Evolutionary conservation across 30 jellyfish, hydroid and myxozoan species (phyloP).

Genomic region (Mastigias papua): DNA sequence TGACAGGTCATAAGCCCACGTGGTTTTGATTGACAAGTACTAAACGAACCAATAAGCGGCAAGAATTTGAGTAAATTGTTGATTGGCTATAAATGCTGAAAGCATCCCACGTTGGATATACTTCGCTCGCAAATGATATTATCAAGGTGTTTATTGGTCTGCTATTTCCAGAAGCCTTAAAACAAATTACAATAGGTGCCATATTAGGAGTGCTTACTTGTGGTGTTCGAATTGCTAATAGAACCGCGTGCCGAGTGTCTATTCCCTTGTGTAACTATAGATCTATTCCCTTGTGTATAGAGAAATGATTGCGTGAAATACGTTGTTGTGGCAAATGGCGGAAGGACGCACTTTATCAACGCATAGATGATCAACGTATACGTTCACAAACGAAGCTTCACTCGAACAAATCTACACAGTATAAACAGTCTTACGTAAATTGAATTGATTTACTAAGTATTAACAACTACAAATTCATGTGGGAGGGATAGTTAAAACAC

Average conservation of each 20-base stretch:
- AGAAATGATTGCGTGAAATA: conserved; percentile 81
- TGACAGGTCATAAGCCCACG: conserved; percentile 76
- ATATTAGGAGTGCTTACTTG: conserved; percentile 84
- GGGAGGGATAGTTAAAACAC: conserved; percentile 52
- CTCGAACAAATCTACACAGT: not conserved
- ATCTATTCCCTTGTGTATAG: conserved; percentile 75
- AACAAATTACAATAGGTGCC: conserved; percentile 80
- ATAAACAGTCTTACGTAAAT: conserved; percentile 12
- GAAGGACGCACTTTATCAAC: conserved; percentile 66
- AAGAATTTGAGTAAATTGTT: not conserved
- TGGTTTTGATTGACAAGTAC: conserved; percentile 74
- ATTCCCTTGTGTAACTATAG: conserved; percentile 79
- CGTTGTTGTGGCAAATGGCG: conserved; percentile 79
- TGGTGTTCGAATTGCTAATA: conserved; percentile 94
- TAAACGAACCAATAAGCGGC: conserved; percentile 8
- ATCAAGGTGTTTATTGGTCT: conserved; percentile 83
- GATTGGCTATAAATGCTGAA: conserved; percentile 23
- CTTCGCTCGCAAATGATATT: conserved; percentile 40
- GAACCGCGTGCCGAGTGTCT: conserved; percentile 99
- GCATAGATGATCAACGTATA: conserved; percentile 21
- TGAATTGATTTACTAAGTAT: conserved; percentile 40
- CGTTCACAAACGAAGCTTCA: not conserved
- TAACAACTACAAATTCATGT: conserved; percentile 68
- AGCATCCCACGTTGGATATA: conserved; percentile 83
- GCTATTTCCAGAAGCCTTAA: conserved; percentile 76